Conservation (phyloP, 2,113 vertebrate species). For the Bubalus kerabau region DNA sequence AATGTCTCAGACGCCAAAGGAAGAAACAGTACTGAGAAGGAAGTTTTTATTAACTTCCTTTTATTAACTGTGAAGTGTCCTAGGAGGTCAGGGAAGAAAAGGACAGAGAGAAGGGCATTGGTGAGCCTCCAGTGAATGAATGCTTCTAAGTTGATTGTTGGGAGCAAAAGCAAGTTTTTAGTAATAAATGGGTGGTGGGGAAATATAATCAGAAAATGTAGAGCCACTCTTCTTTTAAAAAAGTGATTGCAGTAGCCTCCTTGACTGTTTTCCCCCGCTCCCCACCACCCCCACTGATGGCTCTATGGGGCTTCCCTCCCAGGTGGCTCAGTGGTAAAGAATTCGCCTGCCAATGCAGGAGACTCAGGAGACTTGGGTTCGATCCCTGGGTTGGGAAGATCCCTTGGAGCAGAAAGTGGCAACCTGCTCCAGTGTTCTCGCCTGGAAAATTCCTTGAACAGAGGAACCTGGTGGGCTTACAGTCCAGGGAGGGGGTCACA, state of each 20-base stretch:
- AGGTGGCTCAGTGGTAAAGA: background rate
- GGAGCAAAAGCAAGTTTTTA: background rate
- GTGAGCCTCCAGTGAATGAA: background rate
- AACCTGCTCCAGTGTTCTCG: background rate
- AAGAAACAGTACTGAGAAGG: background rate
- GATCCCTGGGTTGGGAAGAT: background rate
- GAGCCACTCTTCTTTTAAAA: background rate
- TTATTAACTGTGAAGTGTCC: background rate
- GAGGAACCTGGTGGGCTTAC: background rate
- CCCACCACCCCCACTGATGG: background rate
- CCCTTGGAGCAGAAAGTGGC: background rate
- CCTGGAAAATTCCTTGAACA: background rate
- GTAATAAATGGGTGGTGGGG: background rate
- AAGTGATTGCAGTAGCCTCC: background rate
- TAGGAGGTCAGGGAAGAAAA: background rate
- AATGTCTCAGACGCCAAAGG: background rate
- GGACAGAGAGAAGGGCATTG: background rate
- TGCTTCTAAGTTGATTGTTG: background rate
- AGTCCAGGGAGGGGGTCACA: background rate
- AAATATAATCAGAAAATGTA: background rate
- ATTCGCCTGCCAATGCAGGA: background rate
- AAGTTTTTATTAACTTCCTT: background rate
- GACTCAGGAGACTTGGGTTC: background rate
- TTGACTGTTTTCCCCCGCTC: fast-evolving
- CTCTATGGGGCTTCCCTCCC: background rate